Evolutionary conservation across 2,888 invertebrate species (phyloP).

Genomic region (Oligia fasciuncula): DNA sequence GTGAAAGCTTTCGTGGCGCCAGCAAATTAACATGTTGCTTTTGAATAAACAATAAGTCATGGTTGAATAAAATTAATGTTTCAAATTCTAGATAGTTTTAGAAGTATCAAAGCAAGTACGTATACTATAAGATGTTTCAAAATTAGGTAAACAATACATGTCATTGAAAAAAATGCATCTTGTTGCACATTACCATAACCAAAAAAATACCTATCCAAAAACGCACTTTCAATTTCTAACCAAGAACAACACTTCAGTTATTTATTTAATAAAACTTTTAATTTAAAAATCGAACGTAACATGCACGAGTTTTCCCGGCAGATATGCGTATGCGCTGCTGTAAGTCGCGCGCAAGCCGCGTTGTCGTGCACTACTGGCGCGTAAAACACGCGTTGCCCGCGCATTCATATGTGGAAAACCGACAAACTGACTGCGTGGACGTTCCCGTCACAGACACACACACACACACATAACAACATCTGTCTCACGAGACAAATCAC

Average conservation of each 20-base stretch:
- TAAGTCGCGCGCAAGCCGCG: constrained; percentile 79
- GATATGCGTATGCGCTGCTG: constrained; percentile 77
- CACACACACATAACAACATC: constrained; percentile 42
- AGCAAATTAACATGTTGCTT: constrained; percentile 25
- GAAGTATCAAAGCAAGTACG: neutral
- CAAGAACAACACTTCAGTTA: constrained; percentile 21
- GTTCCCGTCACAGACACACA: constrained; percentile 68
- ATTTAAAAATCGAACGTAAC: constrained; percentile 35
- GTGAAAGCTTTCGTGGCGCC: constrained; percentile 66
- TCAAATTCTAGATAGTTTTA: constrained; percentile 2
- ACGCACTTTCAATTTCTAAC: constrained; percentile 35
- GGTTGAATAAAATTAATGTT: neutral
- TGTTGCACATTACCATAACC: constrained; percentile 31
- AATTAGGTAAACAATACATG: constrained; percentile 1
- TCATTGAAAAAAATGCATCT: constrained; percentile 54
- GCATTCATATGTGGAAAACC: constrained; percentile 85
- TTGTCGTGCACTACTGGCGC: constrained; percentile 83
- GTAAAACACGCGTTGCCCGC: constrained; percentile 77
- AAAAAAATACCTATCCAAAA: constrained; percentile 10
- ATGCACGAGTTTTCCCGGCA: constrained; percentile 68
- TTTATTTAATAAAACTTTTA: constrained; percentile 16
- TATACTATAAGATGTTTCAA: neutral
- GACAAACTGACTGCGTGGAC: constrained; percentile 73
- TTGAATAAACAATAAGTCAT: constrained; percentile 28
- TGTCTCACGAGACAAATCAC: constrained; percentile 50